Percentiles rank a stretch among this genome's conserved stretches.
Evolutionary conservation across 2,797 vertebrate species (phyloP).

Genomic region (Momotus momota): DNA sequence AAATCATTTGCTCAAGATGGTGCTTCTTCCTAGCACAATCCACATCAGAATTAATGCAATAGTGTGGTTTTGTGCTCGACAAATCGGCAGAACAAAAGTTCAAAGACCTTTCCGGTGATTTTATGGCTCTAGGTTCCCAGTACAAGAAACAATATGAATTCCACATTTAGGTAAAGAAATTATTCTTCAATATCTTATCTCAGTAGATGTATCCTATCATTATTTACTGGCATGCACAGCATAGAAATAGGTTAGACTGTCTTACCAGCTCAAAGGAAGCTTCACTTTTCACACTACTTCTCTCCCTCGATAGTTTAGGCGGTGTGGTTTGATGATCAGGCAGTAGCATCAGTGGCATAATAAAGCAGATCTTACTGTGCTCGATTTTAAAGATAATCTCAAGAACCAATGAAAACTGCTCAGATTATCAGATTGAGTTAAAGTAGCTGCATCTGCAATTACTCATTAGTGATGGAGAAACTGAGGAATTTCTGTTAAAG

Average conservation of each 20-base stretch:
- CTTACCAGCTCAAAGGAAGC: slow-evolving; percentile 55
- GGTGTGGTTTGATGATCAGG: slow-evolving; percentile 42
- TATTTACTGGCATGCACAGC: neutral
- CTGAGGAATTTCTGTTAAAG: slow-evolving; percentile 18
- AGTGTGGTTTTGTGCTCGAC: neutral
- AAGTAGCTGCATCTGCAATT: slow-evolving; percentile 50
- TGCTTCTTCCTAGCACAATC: neutral
- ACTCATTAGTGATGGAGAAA: slow-evolving; percentile 22
- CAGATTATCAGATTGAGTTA: slow-evolving; percentile 53
- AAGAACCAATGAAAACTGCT: slow-evolving; percentile 57
- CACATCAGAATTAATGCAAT: neutral
- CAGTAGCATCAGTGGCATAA: slow-evolving; percentile 23
- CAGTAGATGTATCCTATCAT: neutral
- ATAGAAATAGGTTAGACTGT: neutral
- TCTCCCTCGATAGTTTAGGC: neutral
- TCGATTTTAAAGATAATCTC: slow-evolving; percentile 57
- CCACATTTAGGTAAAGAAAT: neutral
- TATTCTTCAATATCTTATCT: neutral
- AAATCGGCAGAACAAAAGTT: neutral
- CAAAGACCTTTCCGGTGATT: neutral
- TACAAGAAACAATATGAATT: neutral
- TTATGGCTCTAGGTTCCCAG: neutral
- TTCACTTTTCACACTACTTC: neutral
- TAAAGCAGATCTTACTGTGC: slow-evolving; percentile 28
- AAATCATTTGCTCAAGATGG: neutral